A percentile compares a stretch with the other conserved stretches of the same genome.
Evolutionary conservation across 2,113 vertebrate genomes (phyloP).

Genomic region (Prietella phreatophila): DNA sequence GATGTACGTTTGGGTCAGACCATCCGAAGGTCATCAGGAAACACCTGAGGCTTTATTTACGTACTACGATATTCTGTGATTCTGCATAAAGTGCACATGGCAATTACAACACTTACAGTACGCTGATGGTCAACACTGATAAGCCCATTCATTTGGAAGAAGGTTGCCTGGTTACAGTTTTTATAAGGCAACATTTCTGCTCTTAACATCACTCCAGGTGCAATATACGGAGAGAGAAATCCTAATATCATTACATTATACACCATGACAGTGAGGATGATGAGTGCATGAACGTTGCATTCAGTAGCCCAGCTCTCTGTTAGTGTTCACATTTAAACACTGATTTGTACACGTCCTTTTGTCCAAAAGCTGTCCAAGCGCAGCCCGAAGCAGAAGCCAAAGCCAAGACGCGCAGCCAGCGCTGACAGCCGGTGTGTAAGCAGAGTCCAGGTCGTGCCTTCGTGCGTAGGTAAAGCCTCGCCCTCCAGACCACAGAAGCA

Average conservation of each 20-base stretch:
- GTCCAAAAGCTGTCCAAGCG: background rate
- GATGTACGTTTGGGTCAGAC: background rate
- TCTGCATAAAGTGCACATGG: background rate
- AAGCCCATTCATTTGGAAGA: background rate
- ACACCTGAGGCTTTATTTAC: background rate
- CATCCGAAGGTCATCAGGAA: background rate
- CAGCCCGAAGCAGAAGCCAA: constrained; percentile 58
- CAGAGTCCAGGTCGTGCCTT: constrained; percentile 57
- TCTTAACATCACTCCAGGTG: background rate
- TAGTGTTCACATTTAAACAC: background rate
- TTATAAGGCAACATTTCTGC: background rate
- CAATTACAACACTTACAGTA: background rate
- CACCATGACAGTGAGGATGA: background rate
- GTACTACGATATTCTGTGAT: background rate
- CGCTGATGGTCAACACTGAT: background rate
- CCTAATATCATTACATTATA: background rate
- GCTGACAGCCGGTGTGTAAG: constrained; percentile 12
- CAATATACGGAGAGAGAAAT: background rate
- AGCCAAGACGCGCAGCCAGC: background rate
- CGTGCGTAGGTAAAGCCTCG: constrained; percentile 61
- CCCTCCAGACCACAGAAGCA: constrained; percentile 61
- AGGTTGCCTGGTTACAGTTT: background rate
- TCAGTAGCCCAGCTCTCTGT: background rate
- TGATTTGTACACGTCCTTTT: background rate
- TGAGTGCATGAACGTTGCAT: background rate